Conservation (phyloP, 2,797 vertebrate species). For the Hapalemur alaotrensis region DNA sequence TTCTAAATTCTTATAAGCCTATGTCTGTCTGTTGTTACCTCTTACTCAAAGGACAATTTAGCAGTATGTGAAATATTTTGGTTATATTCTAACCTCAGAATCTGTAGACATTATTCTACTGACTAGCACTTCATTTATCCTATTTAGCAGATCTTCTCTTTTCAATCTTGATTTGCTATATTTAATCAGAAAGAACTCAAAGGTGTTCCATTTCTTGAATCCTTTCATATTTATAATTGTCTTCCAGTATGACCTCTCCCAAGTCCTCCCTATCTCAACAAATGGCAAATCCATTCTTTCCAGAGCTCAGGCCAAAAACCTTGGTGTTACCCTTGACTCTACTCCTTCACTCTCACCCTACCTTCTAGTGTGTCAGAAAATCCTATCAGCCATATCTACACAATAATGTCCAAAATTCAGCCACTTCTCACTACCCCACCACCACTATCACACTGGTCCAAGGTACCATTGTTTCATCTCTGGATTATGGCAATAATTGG, state of each 20-base stretch:
- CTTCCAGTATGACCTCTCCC: background rate
- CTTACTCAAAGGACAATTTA: background rate
- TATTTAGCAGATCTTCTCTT: background rate
- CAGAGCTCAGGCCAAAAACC: background rate
- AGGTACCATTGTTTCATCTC: no score
- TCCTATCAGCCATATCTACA: background rate
- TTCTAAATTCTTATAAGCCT: background rate
- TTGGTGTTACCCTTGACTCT: background rate
- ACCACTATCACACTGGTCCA: background rate
- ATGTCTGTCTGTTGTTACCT: background rate
- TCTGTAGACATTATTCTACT: background rate
- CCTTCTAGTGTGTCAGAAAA: background rate
- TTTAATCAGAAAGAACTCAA: background rate
- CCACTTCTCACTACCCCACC: background rate
- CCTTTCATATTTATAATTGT: background rate
- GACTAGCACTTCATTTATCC: background rate
- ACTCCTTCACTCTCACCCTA: background rate
- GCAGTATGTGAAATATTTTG: background rate
- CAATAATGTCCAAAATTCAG: background rate
- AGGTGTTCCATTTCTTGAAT: background rate
- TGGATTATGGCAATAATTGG: background rate
- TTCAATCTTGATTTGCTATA: background rate
- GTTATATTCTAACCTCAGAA: background rate
- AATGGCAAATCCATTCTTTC: background rate
- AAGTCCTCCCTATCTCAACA: background rate